Conservation (phyloP, 2,113 vertebrate species). For the Crocuta crocuta region DNA sequence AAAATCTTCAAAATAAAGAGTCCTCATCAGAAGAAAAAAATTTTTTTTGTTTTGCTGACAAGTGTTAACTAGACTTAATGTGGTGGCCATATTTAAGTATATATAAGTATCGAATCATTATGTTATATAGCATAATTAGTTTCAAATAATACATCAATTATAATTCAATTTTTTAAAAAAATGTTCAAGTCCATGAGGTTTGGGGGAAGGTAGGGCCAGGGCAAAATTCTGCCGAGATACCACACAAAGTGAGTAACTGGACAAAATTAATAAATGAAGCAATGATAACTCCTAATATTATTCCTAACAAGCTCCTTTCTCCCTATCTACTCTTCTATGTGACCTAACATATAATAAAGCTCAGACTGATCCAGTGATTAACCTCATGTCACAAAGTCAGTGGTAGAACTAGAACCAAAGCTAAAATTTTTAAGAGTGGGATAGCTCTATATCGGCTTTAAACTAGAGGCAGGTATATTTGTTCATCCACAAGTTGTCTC, state of each 20-base stretch:
- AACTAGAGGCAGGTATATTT: neutral
- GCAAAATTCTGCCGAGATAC: neutral
- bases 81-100: neutral
- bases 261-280: neutral
- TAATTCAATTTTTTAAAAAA: neutral
- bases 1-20: neutral
- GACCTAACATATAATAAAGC: slow-evolving; percentile 8
- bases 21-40: neutral
- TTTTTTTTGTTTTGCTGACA: neutral
- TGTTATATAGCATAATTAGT: neutral
- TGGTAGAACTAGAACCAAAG: slow-evolving; percentile 1
- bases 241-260: neutral
- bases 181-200: neutral
- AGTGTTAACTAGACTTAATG: neutral
- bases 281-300: neutral
- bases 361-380: slow-evolving; percentile 2
- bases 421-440: neutral
- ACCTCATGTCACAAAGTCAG: neutral
- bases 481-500: neutral
- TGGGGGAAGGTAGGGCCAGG: neutral
- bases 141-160: neutral
- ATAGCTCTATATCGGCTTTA: neutral
- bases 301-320: neutral
- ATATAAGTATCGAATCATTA: neutral
- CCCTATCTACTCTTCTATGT: neutral